Evolutionary conservation across 2,888 invertebrate genomes (phyloP).

Genomic region (Rotaria socialis): DNA sequence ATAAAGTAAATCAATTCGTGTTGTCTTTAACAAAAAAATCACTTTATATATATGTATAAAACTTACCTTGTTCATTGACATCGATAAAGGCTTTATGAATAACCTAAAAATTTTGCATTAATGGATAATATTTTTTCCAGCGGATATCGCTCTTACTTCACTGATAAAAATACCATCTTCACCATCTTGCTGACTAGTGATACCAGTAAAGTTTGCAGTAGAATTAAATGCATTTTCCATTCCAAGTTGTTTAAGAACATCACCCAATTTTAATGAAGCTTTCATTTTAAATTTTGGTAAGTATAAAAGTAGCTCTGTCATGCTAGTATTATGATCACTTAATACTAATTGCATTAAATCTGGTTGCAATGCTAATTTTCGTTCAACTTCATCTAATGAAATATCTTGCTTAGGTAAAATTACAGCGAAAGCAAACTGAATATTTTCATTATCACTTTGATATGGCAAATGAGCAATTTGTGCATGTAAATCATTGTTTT

Average conservation of each 20-base stretch:
- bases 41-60: too few relatives aligned
- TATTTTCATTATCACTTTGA: neutral
- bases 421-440: slow-evolving; percentile 35
- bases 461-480: slow-evolving; percentile 41
- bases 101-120: neutral
- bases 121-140: neutral
- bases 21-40: too few relatives aligned
- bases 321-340: neutral
- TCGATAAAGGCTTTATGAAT: slow-evolving; percentile 57
- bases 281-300: slow-evolving; percentile 46
- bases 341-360: slow-evolving; percentile 28
- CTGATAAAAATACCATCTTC: slow-evolving; percentile 50
- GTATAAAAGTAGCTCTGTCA: slow-evolving; percentile 22
- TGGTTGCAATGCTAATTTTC: neutral
- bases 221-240: slow-evolving; percentile 31
- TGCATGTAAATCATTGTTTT: neutral
- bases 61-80: slow-evolving; percentile 48
- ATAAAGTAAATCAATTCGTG: too few relatives aligned
- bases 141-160: slow-evolving; percentile 18
- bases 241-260: slow-evolving; percentile 38
- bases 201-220: slow-evolving; percentile 53
- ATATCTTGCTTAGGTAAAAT: slow-evolving; percentile 38
- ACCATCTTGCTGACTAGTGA: slow-evolving; percentile 46
- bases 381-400: slow-evolving; percentile 31
- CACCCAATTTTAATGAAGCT: slow-evolving; percentile 9